Evolutionary conservation across 2,797 vertebrate species (phyloP).

Genomic region (Phylloscopus collybita): DNA sequence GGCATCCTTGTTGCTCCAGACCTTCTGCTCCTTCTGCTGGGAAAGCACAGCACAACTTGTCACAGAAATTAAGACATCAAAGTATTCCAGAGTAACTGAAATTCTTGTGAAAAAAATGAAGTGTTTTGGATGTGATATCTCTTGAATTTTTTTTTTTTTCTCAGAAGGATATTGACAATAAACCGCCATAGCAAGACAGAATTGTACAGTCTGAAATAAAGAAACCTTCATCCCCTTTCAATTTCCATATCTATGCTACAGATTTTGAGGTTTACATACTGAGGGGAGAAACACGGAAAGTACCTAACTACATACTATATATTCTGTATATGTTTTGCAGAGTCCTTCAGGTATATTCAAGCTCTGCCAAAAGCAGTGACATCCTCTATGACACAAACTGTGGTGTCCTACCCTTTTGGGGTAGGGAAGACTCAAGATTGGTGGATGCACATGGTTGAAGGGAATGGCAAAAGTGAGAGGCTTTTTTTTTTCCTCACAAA

Average conservation of each 20-base stretch:
- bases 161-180: neutral
- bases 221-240: neutral
- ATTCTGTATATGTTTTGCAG: rapidly evolving
- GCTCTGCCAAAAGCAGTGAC: neutral
- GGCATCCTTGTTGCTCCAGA: constrained; percentile 28
- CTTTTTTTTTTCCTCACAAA: rapidly evolving
- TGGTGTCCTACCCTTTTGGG: neutral
- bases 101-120: neutral
- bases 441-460: rapidly evolving
- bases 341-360: neutral
- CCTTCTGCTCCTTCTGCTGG: constrained; percentile 45
- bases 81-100: constrained; percentile 34
- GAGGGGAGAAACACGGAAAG: neutral
- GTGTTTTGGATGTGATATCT: neutral
- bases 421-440: neutral
- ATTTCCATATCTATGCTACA: neutral
- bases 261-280: neutral
- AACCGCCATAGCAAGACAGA: neutral
- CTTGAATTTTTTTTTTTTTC: neutral
- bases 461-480: rapidly evolving
- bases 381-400: neutral
- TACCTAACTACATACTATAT: neutral
- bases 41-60: constrained; percentile 30
- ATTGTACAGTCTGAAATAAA: neutral
- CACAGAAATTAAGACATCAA: constrained; percentile 63